Conservation (phyloP, 2,888 invertebrate species). For the Bruchidius siliquastri region DNA sequence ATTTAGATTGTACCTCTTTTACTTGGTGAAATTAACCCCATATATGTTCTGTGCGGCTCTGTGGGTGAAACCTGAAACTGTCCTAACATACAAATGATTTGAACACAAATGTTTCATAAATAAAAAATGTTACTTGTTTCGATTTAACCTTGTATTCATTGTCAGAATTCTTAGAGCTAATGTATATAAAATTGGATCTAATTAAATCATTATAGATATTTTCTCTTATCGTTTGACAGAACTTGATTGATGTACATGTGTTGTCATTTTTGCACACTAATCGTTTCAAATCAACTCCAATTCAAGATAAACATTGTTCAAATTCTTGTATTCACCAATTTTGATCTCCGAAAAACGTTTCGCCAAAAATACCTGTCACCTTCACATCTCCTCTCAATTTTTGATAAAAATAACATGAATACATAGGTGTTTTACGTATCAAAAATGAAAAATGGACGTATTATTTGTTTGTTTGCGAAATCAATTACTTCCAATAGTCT, state of each 20-base stretch:
- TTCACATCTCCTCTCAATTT: not conserved
- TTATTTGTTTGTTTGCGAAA: conserved; percentile 28
- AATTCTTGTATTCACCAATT: not conserved
- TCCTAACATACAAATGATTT: too few species aligned
- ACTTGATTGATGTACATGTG: not conserved
- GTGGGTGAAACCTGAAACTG: too few species aligned
- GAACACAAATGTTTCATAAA: too few species aligned
- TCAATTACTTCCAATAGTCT: conserved; percentile 26
- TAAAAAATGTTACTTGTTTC: too few species aligned
- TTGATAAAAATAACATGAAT: not conserved
- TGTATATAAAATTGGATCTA: too few species aligned
- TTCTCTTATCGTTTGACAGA: too few species aligned
- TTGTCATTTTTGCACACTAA: not conserved
- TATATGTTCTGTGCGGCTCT: too few species aligned
- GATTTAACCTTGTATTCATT: too few species aligned
- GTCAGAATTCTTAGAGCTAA: too few species aligned
- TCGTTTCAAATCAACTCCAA: not conserved
- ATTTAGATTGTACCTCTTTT: too few species aligned
- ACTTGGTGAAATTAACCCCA: too few species aligned
- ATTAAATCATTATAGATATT: too few species aligned
- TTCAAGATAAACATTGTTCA: not conserved
- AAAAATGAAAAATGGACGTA: conserved; percentile 41
- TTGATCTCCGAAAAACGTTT: not conserved
- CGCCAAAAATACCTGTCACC: not conserved
- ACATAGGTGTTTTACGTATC: conserved; percentile 6